Evolutionary conservation across 2,113 vertebrate species (phyloP), one percentile per base, ranked within the genome.

Genomic region (Sterna hirundo): DNA sequence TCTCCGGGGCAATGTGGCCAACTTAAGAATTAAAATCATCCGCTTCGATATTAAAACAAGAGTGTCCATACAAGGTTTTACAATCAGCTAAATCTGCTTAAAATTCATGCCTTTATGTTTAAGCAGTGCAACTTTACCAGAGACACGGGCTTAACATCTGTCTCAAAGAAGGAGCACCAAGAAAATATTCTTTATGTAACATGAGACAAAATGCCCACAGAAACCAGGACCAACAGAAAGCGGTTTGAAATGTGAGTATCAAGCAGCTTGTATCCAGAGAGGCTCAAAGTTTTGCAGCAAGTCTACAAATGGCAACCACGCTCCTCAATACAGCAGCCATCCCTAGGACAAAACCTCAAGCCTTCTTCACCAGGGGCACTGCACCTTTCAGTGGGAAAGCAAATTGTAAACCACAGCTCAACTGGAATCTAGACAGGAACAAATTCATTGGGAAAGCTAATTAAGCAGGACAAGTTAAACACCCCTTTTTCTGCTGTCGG

Each of bases 351-450:
- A 92, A 84, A 79, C 19, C 81, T 91, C 34, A 44, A 55, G 30
- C 69, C 29, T 66, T 74, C 69, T 79, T 91, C 80, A 81, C 49
- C 60, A 51, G 6, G 47, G 22, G 20, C 70, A 88, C 75, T 65
- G 49, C 86, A 95, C 25, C 75, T 93, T 44, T 94, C 90, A 92
- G 93, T 15, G 23, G 82, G 80, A 96, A 97, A 93, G 22, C 57
- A 94, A 97, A 93, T 22, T 74, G 83, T 80, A 93, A 87, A 23
- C 75, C 92, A 95, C 96, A 94, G 75, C 66, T 94, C 76, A 96
- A 70, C 77, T 65, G 83, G 77, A 91, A 92, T 58, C 71, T 65
- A 94, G 81, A 88, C 94, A 94, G 80, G 57, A 83, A 77, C 44
- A 88, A 84, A 74, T 51, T 55, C 82, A 82, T 52, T 27, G 42